Base-by-base conservation (phyloP, 2,113 vertebrate species). In the Saguinus imperator region DNA sequence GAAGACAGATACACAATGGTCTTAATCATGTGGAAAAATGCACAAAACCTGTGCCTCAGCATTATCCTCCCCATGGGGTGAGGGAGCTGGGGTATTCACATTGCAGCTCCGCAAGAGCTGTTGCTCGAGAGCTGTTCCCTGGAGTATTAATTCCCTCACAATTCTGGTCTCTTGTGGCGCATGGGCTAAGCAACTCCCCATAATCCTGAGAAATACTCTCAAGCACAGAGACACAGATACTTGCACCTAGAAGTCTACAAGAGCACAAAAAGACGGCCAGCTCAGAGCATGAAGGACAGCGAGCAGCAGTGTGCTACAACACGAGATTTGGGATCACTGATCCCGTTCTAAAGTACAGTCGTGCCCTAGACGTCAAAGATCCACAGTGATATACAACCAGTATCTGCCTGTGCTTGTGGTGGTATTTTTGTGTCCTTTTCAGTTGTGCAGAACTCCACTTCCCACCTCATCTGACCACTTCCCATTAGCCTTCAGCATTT, bases 1-100 rank as follows among this genome's bases (percentile, higher is more conserved):
- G 35, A 64, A 40, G 23, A 25, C 40, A 48, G 23, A 18, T 17
- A 48, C n/a, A 27, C 13, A 50, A 18, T 12, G 48, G 25, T 7
- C 50, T 43, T 32, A 1, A 43, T 20, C 8, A 14, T 6, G 16
- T 18, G 35, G 23, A 40, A 40, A 73, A 55, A 32, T 10, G 16
- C 50, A 17, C 23, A 7, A 75, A 27, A 20, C 29, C 10, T 0
- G 0, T 3, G 35, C 8, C 17, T 14, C 21, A 16, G 16, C 16
- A 18, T n/a, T 50, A 45, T 87, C 27, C 29, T n/a, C 35, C 16
- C 29, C 16, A 52, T 32, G 37, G 55, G 18, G 3, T 32, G 0
- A 45, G 23, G n/a, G 32, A 70, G 3, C 8, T 2, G 32, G 29
- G 20, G 18, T 89, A 23, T 27, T 20, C 23, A 48, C 1, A 66